phyloP scores from a whole-genome alignment of 2,797 vertebrate species.

The Buceros bicornis region DNA sequence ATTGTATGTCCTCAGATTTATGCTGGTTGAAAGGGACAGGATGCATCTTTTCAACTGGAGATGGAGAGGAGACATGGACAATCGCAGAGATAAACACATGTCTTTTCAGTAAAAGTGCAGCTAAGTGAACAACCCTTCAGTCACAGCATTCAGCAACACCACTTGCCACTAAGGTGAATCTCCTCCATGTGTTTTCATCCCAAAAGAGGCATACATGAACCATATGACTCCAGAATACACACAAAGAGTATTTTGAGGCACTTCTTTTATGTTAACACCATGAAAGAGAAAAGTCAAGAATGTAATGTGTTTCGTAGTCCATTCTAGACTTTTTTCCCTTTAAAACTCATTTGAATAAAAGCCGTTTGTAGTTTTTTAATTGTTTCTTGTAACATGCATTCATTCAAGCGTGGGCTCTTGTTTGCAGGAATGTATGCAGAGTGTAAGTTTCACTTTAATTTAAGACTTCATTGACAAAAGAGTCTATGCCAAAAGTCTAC shows the following conservation, averaged over 20 bases:
- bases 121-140: slow-evolving; percentile 17
- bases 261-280: neutral
- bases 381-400: slow-evolving; percentile 24
- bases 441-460: slow-evolving; percentile 31
- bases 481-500: neutral
- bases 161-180: neutral
- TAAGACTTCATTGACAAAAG: slow-evolving; percentile 33
- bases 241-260: neutral
- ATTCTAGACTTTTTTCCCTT: neutral
- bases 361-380: neutral
- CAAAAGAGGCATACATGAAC: neutral
- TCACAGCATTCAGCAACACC: neutral
- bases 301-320: neutral
- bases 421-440: slow-evolving; percentile 18
- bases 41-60: slow-evolving; percentile 23
- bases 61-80: slow-evolving; percentile 14
- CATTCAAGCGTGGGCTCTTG: slow-evolving; percentile 40
- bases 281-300: neutral
- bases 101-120: slow-evolving; percentile 18
- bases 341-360: slow-evolving; percentile 14
- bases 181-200: neutral
- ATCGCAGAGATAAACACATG: neutral
- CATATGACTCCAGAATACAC: neutral
- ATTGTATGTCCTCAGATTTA: neutral
- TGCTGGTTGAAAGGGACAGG: neutral